phyloP scores from a whole-genome alignment of 2,797 vertebrate genomes.

The Crocidura indochinensis region DNA sequence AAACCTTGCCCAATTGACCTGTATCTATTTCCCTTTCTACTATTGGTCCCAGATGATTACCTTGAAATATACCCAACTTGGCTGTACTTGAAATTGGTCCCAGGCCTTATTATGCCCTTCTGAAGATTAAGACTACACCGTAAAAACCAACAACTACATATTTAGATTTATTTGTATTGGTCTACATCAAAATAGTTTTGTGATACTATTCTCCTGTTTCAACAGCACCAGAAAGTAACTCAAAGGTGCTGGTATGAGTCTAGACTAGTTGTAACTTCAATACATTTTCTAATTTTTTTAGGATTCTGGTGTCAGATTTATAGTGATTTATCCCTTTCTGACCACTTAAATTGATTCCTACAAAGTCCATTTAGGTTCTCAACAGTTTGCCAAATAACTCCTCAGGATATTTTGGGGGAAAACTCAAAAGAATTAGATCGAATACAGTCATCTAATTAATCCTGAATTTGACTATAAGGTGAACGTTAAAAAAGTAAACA shows the following conservation, averaged over 20 bases:
- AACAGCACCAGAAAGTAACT: slow-evolving; percentile 8
- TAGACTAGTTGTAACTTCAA: slow-evolving; percentile 70
- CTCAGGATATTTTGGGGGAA: slow-evolving; percentile 59
- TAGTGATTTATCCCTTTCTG: neutral
- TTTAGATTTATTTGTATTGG: slow-evolving; percentile 42
- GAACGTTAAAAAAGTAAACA: slow-evolving; percentile 76
- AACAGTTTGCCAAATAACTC: slow-evolving; percentile 47
- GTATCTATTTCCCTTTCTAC: neutral
- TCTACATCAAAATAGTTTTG: slow-evolving; percentile 9
- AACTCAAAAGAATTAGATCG: slow-evolving; percentile 61
- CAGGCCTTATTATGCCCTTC: slow-evolving; percentile 34
- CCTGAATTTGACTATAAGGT: slow-evolving; percentile 65
- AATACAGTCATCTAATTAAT: slow-evolving; percentile 61
- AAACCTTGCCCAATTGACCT: neutral
- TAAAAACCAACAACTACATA: slow-evolving; percentile 9
- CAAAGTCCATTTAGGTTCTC: neutral
- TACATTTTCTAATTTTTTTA: slow-evolving; percentile 49
- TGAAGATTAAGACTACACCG: neutral
- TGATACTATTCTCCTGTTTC: neutral
- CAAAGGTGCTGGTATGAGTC: slow-evolving; percentile 23
- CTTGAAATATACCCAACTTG: slow-evolving; percentile 22
- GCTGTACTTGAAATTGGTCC: neutral
- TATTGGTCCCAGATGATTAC: neutral
- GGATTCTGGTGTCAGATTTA: slow-evolving; percentile 25
- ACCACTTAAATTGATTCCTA: slow-evolving; percentile 7